Evolutionary conservation across 2,888 invertebrate species (phyloP), one percentile per base, ranked within the genome.

Genomic region (Agrochola lychnidis): DNA sequence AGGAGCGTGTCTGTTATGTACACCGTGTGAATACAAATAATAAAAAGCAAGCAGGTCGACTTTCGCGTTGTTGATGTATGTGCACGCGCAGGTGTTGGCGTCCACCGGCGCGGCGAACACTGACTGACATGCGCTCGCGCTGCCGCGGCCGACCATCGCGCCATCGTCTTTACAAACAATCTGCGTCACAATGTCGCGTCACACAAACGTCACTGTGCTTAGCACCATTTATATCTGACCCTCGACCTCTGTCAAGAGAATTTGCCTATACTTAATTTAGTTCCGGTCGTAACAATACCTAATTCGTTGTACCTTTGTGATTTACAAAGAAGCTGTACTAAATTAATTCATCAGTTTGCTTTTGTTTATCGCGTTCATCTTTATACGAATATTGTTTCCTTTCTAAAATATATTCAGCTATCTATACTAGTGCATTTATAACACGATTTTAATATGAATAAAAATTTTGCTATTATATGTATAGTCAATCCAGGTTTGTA

Each of bases 11-110:
- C 88, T 88, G 88, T 79, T 87, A 85, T 88, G 90, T 90, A 92
- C 94, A 92, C 92, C 87, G 86, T 85, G 89, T 92, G 95, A 96
- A 95, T 95, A 95, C 93, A 93, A 95, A 94, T 93, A 94, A 92
- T 83, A 79, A 83, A 92, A 89, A 88, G 79, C 88, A 89, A 92
- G 90, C 92, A 90, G 89, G 88, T 90, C 90, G 92, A 95, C 93
- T 94, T 95, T 95, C 95, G 94, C 94, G 95, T 89, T 88, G 87
- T 89, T 82, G 89, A 90, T 89, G 89, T 90, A 85, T 85, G 84
- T 88, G 91, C 92, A 90, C 89, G 91, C 93, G 91, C 92, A 91
- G 90, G 91, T 92, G 92, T 90, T 90, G 92, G 91, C 92, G 92
- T 90, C 91, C 91, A 90, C 89, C 91, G 89, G 90, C 91, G 91